Conservation (phyloP, 1,140 invertebrate genomes). For the Artemia franciscana region DNA sequence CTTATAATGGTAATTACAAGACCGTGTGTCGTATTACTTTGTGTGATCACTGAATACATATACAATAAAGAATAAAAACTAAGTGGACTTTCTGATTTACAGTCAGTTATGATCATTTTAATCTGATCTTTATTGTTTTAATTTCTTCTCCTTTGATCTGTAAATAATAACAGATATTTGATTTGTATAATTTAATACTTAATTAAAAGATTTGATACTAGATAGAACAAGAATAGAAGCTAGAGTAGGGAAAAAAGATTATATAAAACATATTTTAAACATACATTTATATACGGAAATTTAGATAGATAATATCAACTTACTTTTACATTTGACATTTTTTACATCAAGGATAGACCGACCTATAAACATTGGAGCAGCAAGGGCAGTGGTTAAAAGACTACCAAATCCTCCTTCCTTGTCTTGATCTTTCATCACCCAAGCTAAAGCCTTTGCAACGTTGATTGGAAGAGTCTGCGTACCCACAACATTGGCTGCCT, state of each 20-base stretch:
- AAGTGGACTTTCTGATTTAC: too few relatives aligned
- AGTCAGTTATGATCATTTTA: too few relatives aligned
- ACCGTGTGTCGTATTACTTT: too few relatives aligned
- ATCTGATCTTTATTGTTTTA: too few relatives aligned
- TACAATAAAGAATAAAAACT: too few relatives aligned
- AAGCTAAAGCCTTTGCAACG: slow-evolving; percentile 6
- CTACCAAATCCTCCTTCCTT: slow-evolving; percentile 8
- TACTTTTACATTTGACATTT: slow-evolving; percentile 7
- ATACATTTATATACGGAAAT: too few relatives aligned
- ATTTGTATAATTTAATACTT: too few relatives aligned
- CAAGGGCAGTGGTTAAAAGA: slow-evolving; percentile 2
- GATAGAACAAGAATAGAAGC: neutral
- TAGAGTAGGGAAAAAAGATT: neutral
- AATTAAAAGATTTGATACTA: neutral
- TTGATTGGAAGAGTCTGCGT: slow-evolving; percentile 6
- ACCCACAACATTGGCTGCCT: slow-evolving; percentile 9
- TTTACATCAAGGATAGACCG: slow-evolving; percentile 6
- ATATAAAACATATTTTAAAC: too few relatives aligned
- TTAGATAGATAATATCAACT: slow-evolving; percentile 2
- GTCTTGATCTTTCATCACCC: slow-evolving; percentile 8
- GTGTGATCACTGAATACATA: too few relatives aligned
- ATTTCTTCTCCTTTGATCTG: too few relatives aligned
- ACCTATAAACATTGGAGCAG: slow-evolving; percentile 8
- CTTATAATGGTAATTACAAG: too few relatives aligned
- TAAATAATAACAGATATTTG: too few relatives aligned